Evolutionary conservation across 2,888 invertebrate species (phyloP), one percentile per base, ranked within the genome.

Genomic region (Heliconius cydno): DNA sequence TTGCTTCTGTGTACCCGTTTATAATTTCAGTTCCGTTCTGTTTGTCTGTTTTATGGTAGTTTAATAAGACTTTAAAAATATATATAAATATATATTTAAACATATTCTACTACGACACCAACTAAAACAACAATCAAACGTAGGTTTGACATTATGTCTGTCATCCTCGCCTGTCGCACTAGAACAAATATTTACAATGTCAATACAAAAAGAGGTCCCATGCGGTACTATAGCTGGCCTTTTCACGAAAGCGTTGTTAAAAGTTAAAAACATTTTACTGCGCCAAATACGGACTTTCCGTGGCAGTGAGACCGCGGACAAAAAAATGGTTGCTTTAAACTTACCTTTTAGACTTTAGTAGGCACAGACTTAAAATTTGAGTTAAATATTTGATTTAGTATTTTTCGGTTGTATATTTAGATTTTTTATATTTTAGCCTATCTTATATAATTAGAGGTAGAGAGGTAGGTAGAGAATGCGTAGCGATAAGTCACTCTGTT

Each of bases 141-240:
- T 38, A 70, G 6, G 41, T 41, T 41, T 25, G 41, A 70, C 13
- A 41, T 15, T 41, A 41, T 13, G 5, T 46, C 25, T 41, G 41
- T 41, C 70, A 70, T 70, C 13, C 70, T 70, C 41, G 70, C 70
- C 15, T 70, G 68, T 41, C 68, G 30, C 15, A 70, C 41, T 41
- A 2, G 70, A 19, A 70, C 41, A 70, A 70, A 70, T 25, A n/a
- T 70, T 70, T 25, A 70, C 70, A 7, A 25, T 68, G 68, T 68
- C 68, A 38, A 38, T 41, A 68, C 68, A n/a, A 41, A 66, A 41
- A 12, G 22, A n/a, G 19, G 6, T 68, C 13, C 68, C 68, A 68
- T 41, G n/a, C n/a, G 67, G 67, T 12, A 67, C 38, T 67, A 22
- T 22, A 22, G 67, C n/a, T n/a, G n/a, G n/a, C 70, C 70, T 70